phyloP scores from a whole-genome alignment of 2,797 vertebrate species.

The Smutsia gigantea region DNA sequence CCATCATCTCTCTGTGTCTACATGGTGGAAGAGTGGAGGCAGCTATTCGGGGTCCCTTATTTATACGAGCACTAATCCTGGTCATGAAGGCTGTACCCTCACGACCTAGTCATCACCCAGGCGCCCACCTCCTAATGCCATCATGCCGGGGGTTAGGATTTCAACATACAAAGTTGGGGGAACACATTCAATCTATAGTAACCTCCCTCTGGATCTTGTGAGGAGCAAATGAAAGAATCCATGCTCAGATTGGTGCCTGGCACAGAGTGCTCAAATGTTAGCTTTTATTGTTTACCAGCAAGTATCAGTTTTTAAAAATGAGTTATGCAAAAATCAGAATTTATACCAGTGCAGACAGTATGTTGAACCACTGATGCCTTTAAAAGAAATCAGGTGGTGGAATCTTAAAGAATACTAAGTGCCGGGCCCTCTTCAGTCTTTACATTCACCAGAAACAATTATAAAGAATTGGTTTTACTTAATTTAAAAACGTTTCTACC shows the following conservation, averaged over 20 bases:
- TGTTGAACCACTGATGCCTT: background rate
- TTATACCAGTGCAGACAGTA: background rate
- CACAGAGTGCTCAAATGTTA: background rate
- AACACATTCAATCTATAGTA: background rate
- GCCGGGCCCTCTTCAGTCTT: background rate
- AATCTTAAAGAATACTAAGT: background rate
- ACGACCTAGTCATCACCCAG: background rate
- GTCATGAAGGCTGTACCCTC: background rate
- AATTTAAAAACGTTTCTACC: background rate
- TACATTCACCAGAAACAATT: background rate
- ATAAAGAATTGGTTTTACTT: background rate
- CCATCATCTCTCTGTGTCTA: background rate
- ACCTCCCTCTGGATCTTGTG: background rate
- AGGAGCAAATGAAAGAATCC: background rate
- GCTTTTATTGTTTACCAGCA: conserved; percentile 8
- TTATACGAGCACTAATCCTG: background rate
- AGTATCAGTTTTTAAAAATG: background rate
- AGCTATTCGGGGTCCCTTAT: background rate
- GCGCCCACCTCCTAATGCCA: background rate
- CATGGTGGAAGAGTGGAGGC: background rate
- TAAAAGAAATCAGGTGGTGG: background rate
- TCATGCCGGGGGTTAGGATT: background rate
- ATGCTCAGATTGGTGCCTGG: background rate
- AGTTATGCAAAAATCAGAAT: background rate
- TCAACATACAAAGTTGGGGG: background rate